Evolutionary conservation across 2,113 vertebrate species (phyloP).

Genomic region (Zosterops lateralis): DNA sequence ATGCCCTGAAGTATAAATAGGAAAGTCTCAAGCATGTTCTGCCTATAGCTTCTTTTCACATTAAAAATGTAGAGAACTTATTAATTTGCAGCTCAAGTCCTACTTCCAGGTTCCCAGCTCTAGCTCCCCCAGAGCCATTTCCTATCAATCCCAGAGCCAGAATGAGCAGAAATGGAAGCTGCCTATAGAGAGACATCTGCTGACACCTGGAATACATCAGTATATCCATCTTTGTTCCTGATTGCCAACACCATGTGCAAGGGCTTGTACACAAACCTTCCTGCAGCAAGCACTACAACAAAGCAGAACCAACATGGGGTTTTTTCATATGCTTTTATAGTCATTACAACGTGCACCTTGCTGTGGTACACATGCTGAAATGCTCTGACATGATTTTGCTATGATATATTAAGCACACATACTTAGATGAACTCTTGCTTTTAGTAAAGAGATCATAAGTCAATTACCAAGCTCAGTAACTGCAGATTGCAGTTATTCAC

Average conservation of each 20-base stretch:
- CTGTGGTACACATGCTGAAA: not conserved
- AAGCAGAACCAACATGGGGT: not conserved
- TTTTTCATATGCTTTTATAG: not conserved
- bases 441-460: not conserved
- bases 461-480: not conserved
- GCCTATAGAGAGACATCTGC: not conserved
- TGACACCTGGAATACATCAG: not conserved
- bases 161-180: not conserved
- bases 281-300: not conserved
- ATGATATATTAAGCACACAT: not conserved
- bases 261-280: not conserved
- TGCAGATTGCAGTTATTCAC: not conserved
- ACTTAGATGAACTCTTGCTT: not conserved
- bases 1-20: not conserved
- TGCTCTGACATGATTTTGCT: not conserved
- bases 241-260: rapidly evolving
- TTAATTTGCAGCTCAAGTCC: not conserved
- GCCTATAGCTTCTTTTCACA: not conserved
- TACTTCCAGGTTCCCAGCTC: not conserved
- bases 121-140: not conserved
- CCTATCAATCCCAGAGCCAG: not conserved
- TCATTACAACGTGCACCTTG: not conserved
- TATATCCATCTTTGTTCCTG: rapidly evolving
- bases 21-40: not conserved
- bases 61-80: not conserved